Evolutionary conservation across 1,140 invertebrate species (phyloP).

Genomic region (Macrobrachium nipponense): DNA sequence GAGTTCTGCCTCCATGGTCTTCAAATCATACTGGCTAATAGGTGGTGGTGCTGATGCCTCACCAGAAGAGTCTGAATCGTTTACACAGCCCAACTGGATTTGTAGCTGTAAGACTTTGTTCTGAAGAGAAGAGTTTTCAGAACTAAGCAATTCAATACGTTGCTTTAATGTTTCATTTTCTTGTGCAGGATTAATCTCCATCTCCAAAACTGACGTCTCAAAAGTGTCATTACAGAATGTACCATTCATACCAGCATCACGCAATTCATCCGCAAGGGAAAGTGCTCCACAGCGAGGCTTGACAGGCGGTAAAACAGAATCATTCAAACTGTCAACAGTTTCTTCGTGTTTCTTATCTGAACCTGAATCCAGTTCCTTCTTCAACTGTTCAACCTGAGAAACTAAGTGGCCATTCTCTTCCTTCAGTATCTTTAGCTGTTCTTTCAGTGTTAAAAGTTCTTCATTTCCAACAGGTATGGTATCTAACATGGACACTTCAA

Average conservation of each 20-base stretch:
- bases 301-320: too few species aligned
- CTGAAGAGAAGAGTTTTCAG: conserved; percentile 12
- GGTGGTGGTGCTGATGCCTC: too few species aligned
- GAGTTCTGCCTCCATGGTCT: background rate
- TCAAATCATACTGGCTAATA: background rate
- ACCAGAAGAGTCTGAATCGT: too few species aligned
- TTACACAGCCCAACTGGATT: background rate
- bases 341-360: too few species aligned
- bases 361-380: too few species aligned
- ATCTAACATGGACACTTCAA: too few species aligned
- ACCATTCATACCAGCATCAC: conserved; percentile 18
- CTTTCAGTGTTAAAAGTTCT: too few species aligned
- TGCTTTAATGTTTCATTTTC: conserved; percentile 29
- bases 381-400: background rate
- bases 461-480: too few species aligned
- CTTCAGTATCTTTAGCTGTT: too few species aligned
- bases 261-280: conserved; percentile 37
- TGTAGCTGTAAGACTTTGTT: conserved; percentile 4
- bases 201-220: conserved; percentile 30
- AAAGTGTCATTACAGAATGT: conserved; percentile 36
- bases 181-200: background rate
- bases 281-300: background rate
- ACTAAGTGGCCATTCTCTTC: background rate
- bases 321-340: too few species aligned
- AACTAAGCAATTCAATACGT: background rate